Conservation (phyloP, 2,888 invertebrate species). For the Melanotus villosus region DNA sequence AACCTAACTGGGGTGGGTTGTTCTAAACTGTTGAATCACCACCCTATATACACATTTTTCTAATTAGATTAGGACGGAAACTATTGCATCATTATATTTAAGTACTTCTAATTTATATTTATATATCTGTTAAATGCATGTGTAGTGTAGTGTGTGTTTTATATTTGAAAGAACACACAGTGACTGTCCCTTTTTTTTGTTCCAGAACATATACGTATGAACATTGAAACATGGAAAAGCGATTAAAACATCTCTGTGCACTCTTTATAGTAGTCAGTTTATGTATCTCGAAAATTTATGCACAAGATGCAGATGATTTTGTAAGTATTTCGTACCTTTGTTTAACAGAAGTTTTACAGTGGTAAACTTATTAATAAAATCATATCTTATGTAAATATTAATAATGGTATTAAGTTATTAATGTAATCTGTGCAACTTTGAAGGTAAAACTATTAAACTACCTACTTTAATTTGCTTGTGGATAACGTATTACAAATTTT, state of each 20-base stretch:
- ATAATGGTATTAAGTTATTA: no score
- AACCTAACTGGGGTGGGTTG: not conserved
- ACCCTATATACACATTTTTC: not conserved
- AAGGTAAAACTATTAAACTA: no score
- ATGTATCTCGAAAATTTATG: constrained; percentile 13
- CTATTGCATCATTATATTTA: constrained; percentile 18
- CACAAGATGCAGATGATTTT: constrained; percentile 53
- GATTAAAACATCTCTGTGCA: constrained; percentile 12
- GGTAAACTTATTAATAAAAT: no score
- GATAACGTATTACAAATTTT: no score
- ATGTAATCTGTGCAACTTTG: no score
- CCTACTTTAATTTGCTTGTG: no score
- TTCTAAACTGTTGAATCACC: not conserved
- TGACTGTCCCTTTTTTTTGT: no score
- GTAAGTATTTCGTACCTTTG: no score
- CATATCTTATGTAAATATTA: no score
- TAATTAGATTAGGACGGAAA: constrained; percentile 9
- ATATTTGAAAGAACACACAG: not conserved
- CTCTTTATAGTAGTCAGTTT: constrained; percentile 11
- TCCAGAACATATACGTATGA: no score
- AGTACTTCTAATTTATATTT: not conserved
- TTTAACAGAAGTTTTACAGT: no score
- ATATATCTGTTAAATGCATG: not conserved
- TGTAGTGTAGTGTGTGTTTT: no score
- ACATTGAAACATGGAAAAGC: constrained; percentile 30